Conservation (phyloP, 2,888 invertebrate genomes). For the Celastrina argiolus region DNA sequence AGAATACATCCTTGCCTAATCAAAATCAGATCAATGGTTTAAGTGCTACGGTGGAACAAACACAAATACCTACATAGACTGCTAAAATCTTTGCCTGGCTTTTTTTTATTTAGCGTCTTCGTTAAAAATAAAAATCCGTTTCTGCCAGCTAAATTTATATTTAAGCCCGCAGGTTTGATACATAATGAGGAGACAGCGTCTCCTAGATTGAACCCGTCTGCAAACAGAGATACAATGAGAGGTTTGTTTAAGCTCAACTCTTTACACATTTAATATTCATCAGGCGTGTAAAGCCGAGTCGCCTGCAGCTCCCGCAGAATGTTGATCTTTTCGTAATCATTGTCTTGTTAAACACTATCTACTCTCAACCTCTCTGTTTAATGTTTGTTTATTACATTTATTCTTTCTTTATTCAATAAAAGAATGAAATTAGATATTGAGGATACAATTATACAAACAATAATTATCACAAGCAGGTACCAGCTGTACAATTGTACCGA, state of each 20-base stretch:
- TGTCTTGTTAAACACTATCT: slow-evolving; percentile 53
- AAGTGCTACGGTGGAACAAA: too few species aligned
- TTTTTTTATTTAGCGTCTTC: neutral
- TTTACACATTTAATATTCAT: slow-evolving; percentile 72
- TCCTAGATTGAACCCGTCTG: slow-evolving; percentile 28
- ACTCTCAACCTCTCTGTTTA: neutral
- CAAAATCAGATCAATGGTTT: too few species aligned
- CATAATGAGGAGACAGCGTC: slow-evolving; percentile 26
- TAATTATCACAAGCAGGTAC: too few species aligned
- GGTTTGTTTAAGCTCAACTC: slow-evolving; percentile 51
- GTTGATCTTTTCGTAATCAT: slow-evolving; percentile 54
- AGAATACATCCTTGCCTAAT: too few species aligned
- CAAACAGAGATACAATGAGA: slow-evolving; percentile 49
- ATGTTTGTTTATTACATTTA: neutral
- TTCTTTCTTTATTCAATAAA: neutral
- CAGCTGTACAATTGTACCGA: too few species aligned
- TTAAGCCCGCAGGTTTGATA: slow-evolving; percentile 22
- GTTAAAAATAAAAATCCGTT: neutral
- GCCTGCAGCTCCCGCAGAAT: slow-evolving; percentile 43
- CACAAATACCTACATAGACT: too few species aligned
- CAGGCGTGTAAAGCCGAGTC: slow-evolving; percentile 57
- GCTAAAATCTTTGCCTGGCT: too few species aligned
- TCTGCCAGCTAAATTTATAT: slow-evolving; percentile 11
- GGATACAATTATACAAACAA: too few species aligned
- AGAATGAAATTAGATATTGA: too few species aligned